Evolutionary conservation across 2,113 vertebrate species (phyloP).

Genomic region (Peromyscus californicus): DNA sequence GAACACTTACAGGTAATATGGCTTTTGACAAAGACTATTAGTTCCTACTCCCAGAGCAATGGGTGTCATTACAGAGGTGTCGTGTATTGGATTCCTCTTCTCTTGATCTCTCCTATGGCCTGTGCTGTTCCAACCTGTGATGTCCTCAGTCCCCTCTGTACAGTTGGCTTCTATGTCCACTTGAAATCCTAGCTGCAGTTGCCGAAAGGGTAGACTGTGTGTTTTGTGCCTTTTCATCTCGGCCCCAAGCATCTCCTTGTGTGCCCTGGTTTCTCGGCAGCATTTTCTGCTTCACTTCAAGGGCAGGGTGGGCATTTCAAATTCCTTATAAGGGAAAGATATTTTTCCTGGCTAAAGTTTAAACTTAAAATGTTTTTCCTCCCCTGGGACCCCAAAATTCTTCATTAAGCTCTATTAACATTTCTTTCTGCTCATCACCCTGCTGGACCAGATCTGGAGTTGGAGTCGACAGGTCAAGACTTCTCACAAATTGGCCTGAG

Average conservation of each 20-base stretch:
- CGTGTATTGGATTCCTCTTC: background rate
- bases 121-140: background rate
- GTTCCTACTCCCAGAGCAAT: background rate
- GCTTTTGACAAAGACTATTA: background rate
- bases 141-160: background rate
- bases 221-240: background rate
- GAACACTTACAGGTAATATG: background rate
- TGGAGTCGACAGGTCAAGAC: background rate
- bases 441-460: background rate
- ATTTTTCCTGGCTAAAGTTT: conserved; percentile 15
- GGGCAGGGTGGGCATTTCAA: background rate
- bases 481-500: background rate
- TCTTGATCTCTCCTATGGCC: background rate
- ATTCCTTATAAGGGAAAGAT: background rate
- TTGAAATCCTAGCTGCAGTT: background rate
- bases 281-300: background rate
- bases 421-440: background rate
- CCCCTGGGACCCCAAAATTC: background rate
- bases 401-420: background rate
- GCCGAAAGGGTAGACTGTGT: background rate
- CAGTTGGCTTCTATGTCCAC: background rate
- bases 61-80: background rate
- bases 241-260: background rate
- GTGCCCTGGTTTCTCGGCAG: background rate
- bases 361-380: background rate